Conservation (phyloP, 2,888 invertebrate species). For the Hololepta plana region DNA sequence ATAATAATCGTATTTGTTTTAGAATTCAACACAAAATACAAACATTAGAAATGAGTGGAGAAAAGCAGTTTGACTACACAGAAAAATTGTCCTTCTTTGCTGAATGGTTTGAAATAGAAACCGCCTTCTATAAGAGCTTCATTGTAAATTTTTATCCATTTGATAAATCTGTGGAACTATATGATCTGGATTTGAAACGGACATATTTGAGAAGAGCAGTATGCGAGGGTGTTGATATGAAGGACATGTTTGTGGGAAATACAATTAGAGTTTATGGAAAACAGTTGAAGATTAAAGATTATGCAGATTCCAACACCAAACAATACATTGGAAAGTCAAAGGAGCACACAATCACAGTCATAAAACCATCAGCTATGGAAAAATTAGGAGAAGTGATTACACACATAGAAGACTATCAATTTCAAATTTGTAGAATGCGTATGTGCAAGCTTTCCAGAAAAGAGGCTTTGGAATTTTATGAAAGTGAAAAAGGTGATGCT, state of each 20-base stretch:
- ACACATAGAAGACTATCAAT: conserved; percentile 39
- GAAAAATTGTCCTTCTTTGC: conserved; percentile 47
- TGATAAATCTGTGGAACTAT: conserved; percentile 65
- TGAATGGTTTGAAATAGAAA: conserved; percentile 77
- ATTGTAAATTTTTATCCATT: conserved; percentile 56
- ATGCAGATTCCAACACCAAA: conserved; percentile 50
- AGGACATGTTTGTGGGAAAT: conserved; percentile 57
- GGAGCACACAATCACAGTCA: conserved; percentile 55
- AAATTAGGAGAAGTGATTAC: conserved; percentile 59
- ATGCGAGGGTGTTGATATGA: conserved; percentile 42
- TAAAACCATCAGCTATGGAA: conserved; percentile 54
- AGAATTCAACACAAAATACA: no score
- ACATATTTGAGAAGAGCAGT: conserved; percentile 41
- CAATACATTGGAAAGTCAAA: conserved; percentile 41
- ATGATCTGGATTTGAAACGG: conserved; percentile 20
- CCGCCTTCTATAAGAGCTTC: conserved; percentile 54
- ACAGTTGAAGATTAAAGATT: conserved; percentile 52
- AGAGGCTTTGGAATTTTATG: conserved; percentile 45
- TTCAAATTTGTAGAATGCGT: conserved; percentile 46
- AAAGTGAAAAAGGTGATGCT: conserved; percentile 34
- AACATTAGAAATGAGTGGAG: no score
- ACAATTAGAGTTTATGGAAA: conserved; percentile 55
- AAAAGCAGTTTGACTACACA: conserved; percentile 28
- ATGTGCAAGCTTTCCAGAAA: conserved; percentile 49
- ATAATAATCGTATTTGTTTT: no score